Evolutionary conservation across 2,797 vertebrate species (phyloP).

Genomic region (Esox lucius): DNA sequence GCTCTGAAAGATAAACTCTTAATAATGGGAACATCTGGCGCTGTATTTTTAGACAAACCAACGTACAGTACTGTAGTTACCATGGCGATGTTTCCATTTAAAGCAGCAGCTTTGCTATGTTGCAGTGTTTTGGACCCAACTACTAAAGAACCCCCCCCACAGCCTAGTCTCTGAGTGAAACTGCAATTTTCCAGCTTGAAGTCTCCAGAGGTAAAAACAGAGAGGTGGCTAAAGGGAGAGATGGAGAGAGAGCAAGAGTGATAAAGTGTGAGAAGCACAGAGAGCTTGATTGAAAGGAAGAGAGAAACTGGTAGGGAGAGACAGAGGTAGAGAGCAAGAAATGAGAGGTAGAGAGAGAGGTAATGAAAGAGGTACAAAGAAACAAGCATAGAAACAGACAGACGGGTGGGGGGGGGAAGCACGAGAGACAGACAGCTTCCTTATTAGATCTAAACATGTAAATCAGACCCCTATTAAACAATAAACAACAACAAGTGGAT

Average conservation of each 20-base stretch:
- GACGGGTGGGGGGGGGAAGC: no score
- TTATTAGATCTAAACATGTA: no score
- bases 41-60: conserved; percentile 12
- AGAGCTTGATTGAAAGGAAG: neutral
- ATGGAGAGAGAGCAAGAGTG: conserved; percentile 6
- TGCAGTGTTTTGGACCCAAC: conserved; percentile 6
- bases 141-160: neutral
- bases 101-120: neutral
- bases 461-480: no score
- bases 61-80: conserved; percentile 10
- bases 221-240: neutral
- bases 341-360: neutral
- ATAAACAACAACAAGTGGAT: no score
- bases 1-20: neutral
- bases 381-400: no score
- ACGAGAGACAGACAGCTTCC: no score
- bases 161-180: neutral
- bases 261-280: neutral
- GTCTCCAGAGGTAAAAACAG: neutral
- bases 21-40: conserved; percentile 2
- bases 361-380: no score
- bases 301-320: conserved; percentile 4
- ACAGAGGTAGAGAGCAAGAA: neutral
- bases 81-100: conserved; percentile 17
- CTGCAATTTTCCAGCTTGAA: neutral